Base-by-base conservation (phyloP, 2,797 vertebrate species). In the Intellagama lesueurii region DNA sequence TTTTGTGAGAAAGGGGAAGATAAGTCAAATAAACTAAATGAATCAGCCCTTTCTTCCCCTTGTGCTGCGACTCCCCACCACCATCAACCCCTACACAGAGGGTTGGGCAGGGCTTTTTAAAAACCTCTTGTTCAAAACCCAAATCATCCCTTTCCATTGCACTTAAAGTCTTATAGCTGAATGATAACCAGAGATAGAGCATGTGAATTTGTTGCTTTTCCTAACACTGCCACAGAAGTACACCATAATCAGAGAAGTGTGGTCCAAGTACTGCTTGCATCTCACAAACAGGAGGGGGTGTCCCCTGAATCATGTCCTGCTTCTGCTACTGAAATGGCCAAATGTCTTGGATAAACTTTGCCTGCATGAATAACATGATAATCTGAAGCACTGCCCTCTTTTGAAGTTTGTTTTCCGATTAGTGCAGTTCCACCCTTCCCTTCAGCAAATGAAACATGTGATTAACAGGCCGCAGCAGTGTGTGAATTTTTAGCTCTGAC, bases 401-500 rank as follows among this genome's bases (percentile, higher is more conserved):
- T 44, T 66, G 44, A 3, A 56, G 28, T 77, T 93, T 4, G 1
- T 0, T 82, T 94, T 92, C 85, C 82, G 8, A 35, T 76, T 0
- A 44, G 70, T 89, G 85, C 26, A 83, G 52, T 9, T 35, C 77
- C 86, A 40, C 60, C 16, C 14, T 78, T 78, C 72, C 73, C n/a
- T 52, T 88, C 49, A 40, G 75, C 73, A 70, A 78, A 47, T 22
- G 40, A 73, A 85, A 83, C 80, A 24, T 3, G 14, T 0, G 0
- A 86, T 87, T 69, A 14, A 66, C 86, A 40, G 83, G 77, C 0
- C 24, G 1, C 8, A 49, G 1, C 7, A 49, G 40, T 14, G 26
- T 14, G 7, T 6, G 35, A 88, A 64, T 49, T 90, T 0, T 72
- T 66, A 17, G 0, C 0, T 0, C 0, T 81, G 86, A 32, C 81